Evolutionary conservation across 1,140 invertebrate genomes (phyloP), one percentile per base, ranked within the genome.

Genomic region (Papilio xuthus): DNA sequence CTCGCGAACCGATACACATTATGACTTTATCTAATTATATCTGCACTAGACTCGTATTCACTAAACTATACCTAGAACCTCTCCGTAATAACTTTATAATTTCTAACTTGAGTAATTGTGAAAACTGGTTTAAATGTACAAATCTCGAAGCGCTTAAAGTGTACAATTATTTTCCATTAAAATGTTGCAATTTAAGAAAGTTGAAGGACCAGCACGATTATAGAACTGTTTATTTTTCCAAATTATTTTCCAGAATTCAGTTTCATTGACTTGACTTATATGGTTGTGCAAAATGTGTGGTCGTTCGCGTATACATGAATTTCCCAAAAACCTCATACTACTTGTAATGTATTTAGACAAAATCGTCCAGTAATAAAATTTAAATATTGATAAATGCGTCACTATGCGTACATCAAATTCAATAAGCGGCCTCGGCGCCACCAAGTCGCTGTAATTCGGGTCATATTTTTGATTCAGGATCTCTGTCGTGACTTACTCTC

Each of bases 391-490:
- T 67, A 67, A 60, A 71, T 71, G 28, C 44, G 26, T 26, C 41
- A 76, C 50, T 41, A 20, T 13, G 60, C 18, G 83, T 87, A 84
- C 81, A 85, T 89, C 84, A 83, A 82, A 84, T 79, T 81, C 50
- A 69, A 80, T 77, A 80, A 80, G 80, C 77, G 79, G 79, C 76
- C 78, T 82, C 81, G 88, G 89, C 88, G 88, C 88, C 88, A 79
- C 71, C 72, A 77, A 63, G 85, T 77, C 87, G 85, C 85, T 79
- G 78, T 84, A 83, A 84, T 86, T 85, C 82, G 85, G 85, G 80
- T 83, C 83, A 86, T 86, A 85, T 85, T 88, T 89, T 83, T 86
- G 86, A 90, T 87, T 85, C 86, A 89, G 84, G 83, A 89, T 85
- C 84, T 87, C 82, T 83, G 84, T 80, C 83, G 82, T 86, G 82